These are phyloP conservation scores for Napeogenes inachia DNA, from an alignment of 2,888 invertebrate genomes.

Conservation along the genomic window DNA sequence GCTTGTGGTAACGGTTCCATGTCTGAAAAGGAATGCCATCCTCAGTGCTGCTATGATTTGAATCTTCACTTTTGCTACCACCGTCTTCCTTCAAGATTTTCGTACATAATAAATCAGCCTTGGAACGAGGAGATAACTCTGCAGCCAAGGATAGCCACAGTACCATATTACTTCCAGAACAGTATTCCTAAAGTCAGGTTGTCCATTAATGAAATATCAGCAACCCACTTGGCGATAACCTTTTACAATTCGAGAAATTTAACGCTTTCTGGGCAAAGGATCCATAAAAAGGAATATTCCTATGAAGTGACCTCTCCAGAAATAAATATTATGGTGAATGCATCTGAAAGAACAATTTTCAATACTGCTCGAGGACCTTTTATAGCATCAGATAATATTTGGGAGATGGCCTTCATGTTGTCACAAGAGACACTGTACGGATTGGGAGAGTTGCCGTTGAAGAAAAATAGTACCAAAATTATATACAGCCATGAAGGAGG, in stretches of 20 bases:
- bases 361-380: conserved; percentile 77
- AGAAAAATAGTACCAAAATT: conserved; percentile 48
- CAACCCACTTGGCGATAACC: conserved; percentile 54
- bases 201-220: conserved; percentile 57
- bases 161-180: conserved; percentile 49
- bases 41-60: conserved; percentile 73
- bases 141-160: conserved; percentile 50
- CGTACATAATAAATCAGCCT: conserved; percentile 53
- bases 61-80: conserved; percentile 67
- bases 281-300: conserved; percentile 45
- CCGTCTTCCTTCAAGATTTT: conserved; percentile 71
- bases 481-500: conserved; percentile 69
- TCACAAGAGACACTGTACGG: conserved; percentile 76
- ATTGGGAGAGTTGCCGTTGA: conserved; percentile 70
- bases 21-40: conserved; percentile 52
- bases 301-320: conserved; percentile 53
- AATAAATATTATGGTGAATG: conserved; percentile 47
- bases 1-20: conserved; percentile 57
- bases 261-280: conserved; percentile 40
- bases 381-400: conserved; percentile 77
- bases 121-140: conserved; percentile 56
- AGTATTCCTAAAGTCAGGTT: conserved; percentile 47
- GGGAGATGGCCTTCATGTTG: conserved; percentile 78
- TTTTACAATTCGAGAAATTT: conserved; percentile 49
- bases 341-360: conserved; percentile 57